Evolutionary conservation across 2,888 invertebrate genomes (phyloP), one percentile per base, ranked within the genome.

Genomic region (Himalopsyche anomala): DNA sequence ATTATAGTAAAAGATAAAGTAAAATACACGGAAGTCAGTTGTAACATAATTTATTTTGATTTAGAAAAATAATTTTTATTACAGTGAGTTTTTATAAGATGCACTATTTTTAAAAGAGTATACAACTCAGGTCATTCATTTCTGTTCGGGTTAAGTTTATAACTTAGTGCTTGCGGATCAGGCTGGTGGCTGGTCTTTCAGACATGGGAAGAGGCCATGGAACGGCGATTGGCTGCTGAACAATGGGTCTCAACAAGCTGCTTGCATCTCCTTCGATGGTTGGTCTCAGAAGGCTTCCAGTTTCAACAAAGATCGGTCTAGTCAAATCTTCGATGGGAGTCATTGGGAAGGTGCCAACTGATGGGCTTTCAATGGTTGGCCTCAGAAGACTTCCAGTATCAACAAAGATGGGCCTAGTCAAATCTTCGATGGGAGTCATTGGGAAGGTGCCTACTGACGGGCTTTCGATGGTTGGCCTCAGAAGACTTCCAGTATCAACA

Each of bases 121-220:
- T 5, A 28, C 28, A 28, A 51, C 9, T 51, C 9, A 51, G 6
- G 12, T 51, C 11, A 0, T 51, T 51, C 45, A 51, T 51, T 51
- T 51, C 0, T 4, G 0, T 15, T 51, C 15, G 12, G 15, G 0
- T 15, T 3, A 15, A 5, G 12, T 51, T 51, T 51, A 51, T 51
- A 15, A 15, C 15, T 51, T 51, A 51, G 5, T 51, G 40, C 12
- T 40, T 45, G 42, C 42, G 81, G 15, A 81, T 81, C n/a, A 81
- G 42, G 42, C 45, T 51, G 45, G 15, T 40, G 19, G 81, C 81
- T 81, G 81, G 81, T 51, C 42, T 11, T 15, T 51, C 51, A 51
- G 51, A 51, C 12, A 51, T 51, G 12, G 15, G 15, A 3, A 51
- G 12, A 4, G 51, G 51, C 51, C 51, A 51, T 51, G 51, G 51